phyloP scores from a whole-genome alignment of 2,113 vertebrate species.

The Erythrolamprus reginae region DNA sequence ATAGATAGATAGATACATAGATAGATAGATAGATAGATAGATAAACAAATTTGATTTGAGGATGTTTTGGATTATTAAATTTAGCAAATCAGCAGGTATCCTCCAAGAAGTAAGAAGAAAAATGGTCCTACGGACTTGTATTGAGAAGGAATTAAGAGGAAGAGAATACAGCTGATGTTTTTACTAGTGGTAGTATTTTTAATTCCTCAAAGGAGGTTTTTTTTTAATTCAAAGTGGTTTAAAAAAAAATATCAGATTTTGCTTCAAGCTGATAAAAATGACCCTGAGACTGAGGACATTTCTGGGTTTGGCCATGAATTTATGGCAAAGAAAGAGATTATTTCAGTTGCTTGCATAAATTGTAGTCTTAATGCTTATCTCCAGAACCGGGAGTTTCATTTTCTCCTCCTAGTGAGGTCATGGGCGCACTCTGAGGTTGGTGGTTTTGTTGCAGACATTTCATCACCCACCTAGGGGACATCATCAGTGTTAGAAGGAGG shows the following conservation, averaged over 20 bases:
- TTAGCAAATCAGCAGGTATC: background rate
- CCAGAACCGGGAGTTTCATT: background rate
- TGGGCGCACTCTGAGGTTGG: background rate
- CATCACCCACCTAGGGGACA: too few relatives aligned
- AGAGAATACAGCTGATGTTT: background rate
- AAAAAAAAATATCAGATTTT: too few relatives aligned
- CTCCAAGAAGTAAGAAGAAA: background rate
- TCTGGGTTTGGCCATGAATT: background rate
- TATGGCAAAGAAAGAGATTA: background rate
- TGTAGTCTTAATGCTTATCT: background rate
- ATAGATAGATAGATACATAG: too few relatives aligned
- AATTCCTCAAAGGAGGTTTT: background rate
- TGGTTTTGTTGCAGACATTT: background rate
- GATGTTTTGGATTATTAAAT: background rate
- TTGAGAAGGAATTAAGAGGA: background rate
- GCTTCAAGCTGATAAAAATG: background rate
- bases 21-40: too few relatives aligned
- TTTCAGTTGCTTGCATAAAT: background rate
- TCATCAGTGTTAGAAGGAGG: too few relatives aligned
- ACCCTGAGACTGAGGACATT: background rate
- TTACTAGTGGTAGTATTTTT: background rate
- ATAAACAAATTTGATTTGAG: background rate
- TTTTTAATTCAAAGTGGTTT: background rate
- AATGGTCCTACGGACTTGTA: background rate
- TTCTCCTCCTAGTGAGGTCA: background rate